Evolutionary conservation across 2,888 invertebrate genomes (phyloP), one percentile per base, ranked within the genome.

Genomic region (Lordiphosa andalusiaca): DNA sequence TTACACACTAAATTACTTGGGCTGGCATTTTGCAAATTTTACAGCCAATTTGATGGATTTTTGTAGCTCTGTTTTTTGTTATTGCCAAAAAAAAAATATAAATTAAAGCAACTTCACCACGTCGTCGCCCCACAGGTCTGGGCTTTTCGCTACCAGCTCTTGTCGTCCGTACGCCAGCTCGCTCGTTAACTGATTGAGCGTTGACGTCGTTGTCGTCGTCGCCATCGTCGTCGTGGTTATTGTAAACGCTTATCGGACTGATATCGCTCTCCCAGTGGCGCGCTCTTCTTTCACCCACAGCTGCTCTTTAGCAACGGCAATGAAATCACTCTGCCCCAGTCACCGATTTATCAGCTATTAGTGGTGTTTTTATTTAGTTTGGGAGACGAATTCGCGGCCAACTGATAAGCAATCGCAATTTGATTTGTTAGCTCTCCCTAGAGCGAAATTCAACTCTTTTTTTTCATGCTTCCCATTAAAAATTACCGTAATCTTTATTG

Each of bases 171-270:
- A 58, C 55, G 46, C 61, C 64, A 65, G 63, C 63, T 63, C 57
- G 76, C 64, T 75, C 57, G 76, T 63, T 75, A 67, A 67, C 83
- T 77, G 77, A 83, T 80, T 77, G 83, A 77, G 67, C 59, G 65
- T 53, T 61, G 64, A 69, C 73, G 71, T 68, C 65, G 68, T 44
- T 49, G 62, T 59, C 65, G 68, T 44, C 50, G 62, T 59, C 35
- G 46, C 25, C 51, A 2, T 16, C 19, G 19, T 2, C 19, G 3
- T 19, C 4, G 60, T 44, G 6, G 60, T 44, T 30, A 30, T 30
- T 30, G 30, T 30, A 30, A 9, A 30, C 57, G 57, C 75, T 84
- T 85, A 84, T 85, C 85, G 76, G 44, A 25, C 46, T 56, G 67
- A 59, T 71, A 47, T 64, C 50, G 65, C 37, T 41, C 55, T 36